These are phyloP conservation scores for Siniperca knerii DNA, from an alignment of 2,113 vertebrate species.

Conservation along the genomic window DNA sequence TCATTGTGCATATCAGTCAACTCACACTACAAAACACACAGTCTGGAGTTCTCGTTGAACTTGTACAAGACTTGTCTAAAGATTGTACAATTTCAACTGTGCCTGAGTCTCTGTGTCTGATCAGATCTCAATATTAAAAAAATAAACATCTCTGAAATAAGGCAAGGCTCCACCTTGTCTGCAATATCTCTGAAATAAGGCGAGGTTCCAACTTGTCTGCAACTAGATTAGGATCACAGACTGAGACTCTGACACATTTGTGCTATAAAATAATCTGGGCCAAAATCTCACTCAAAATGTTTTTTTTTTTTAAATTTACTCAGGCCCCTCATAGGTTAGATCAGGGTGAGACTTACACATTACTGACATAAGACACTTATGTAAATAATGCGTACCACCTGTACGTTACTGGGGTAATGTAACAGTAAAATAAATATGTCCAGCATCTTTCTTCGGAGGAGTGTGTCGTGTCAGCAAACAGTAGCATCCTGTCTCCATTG, in stretches of 20 bases:
- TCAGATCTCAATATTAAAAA: neutral
- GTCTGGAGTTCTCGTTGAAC: no score
- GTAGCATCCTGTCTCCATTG: constrained; percentile 44
- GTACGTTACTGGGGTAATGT: constrained; percentile 13
- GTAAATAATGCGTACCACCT: constrained; percentile 26
- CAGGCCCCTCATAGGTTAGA: neutral
- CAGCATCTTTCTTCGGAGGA: neutral
- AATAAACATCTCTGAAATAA: neutral
- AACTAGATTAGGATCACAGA: neutral
- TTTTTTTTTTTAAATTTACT: neutral
- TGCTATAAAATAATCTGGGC: neutral
- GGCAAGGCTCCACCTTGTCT: neutral
- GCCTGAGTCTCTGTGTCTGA: neutral
- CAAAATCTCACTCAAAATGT: neutral
- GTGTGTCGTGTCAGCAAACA: constrained; percentile 61
- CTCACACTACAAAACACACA: no score
- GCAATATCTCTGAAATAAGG: neutral
- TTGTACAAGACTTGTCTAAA: neutral
- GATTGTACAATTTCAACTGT: neutral
- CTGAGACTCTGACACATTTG: neutral
- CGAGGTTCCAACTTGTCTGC: neutral
- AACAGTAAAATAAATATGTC: constrained; percentile 29
- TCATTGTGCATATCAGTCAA: no score
- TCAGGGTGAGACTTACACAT: neutral
- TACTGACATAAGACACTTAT: constrained; percentile 6